A percentile compares a stretch with the other conserved stretches of the same genome.
These are phyloP conservation scores for Umimayanthus kanabou DNA, from an alignment of 92 coral and sea anemone genomes.

Conservation along the genomic window DNA sequence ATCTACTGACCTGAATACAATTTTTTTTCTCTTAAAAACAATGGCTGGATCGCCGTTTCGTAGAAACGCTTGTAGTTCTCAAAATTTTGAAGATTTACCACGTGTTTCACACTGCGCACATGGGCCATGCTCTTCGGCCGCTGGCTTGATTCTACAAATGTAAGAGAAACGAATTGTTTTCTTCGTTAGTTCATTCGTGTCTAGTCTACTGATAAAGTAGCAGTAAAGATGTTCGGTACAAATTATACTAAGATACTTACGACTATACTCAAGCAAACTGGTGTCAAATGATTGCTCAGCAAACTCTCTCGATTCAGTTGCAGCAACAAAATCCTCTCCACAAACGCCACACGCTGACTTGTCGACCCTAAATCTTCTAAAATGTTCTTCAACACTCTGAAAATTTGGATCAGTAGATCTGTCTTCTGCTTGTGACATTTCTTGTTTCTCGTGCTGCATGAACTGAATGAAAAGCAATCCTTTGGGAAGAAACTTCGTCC, in stretches of 20 bases:
- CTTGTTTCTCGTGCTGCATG: not conserved
- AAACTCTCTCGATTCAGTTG: not conserved
- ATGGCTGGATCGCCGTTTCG: no score
- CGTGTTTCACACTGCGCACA: no score
- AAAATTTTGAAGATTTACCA: no score
- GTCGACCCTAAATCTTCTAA: constrained; percentile 63
- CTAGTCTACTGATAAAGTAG: no score
- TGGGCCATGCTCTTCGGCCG: no score
- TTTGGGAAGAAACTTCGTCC: not conserved
- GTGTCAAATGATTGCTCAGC: constrained; percentile 1
- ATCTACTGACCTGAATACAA: not conserved
- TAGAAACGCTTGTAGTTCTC: no score
- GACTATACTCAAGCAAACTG: not conserved
- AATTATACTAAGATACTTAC: not conserved
- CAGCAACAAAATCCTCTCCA: constrained; percentile 44
- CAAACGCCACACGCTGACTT: constrained; percentile 76
- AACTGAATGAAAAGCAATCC: not conserved
- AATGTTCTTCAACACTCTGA: constrained; percentile 42
- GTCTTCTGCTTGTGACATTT: constrained; percentile 4
- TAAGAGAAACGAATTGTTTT: no score
- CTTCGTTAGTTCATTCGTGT: no score
- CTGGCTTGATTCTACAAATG: no score
- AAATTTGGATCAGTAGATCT: constrained; percentile 1
- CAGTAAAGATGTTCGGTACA: not conserved
- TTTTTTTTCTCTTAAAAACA: no score